These are phyloP conservation scores for Podargus strigoides DNA, from an alignment of 2,797 vertebrate species.

Conservation along the genomic window DNA sequence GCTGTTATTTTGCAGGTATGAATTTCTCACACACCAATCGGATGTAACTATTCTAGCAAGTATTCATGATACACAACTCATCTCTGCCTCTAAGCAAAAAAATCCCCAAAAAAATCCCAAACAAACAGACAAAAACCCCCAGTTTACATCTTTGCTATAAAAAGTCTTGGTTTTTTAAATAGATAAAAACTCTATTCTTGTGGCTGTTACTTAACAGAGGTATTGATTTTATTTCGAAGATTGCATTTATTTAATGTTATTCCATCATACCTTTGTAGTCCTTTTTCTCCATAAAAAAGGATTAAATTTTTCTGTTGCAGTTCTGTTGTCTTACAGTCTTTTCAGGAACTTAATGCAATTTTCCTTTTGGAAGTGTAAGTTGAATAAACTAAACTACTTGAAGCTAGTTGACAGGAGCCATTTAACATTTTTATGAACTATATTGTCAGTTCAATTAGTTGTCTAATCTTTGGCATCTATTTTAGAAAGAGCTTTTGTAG, in stretches of 20 bases:
- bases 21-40: not conserved
- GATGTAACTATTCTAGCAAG: not conserved
- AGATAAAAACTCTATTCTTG: not conserved
- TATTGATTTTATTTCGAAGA: not conserved
- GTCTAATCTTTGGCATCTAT: not conserved
- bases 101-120: no score
- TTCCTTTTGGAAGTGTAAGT: not conserved
- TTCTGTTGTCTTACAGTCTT: not conserved
- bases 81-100: not conserved
- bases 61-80: not conserved
- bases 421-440: not conserved
- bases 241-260: not conserved
- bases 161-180: not conserved
- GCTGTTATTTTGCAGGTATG: not conserved
- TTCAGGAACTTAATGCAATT: not conserved
- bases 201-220: not conserved
- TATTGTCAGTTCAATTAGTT: not conserved
- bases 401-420: not conserved
- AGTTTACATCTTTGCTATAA: not conserved
- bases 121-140: no score
- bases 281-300: not conserved
- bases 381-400: no score
- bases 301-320: not conserved
- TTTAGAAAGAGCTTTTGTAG: not conserved
- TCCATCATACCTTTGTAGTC: not conserved